Conservation (phyloP, 2,888 invertebrate genomes). For the Leptinotarsa peninsularis region DNA sequence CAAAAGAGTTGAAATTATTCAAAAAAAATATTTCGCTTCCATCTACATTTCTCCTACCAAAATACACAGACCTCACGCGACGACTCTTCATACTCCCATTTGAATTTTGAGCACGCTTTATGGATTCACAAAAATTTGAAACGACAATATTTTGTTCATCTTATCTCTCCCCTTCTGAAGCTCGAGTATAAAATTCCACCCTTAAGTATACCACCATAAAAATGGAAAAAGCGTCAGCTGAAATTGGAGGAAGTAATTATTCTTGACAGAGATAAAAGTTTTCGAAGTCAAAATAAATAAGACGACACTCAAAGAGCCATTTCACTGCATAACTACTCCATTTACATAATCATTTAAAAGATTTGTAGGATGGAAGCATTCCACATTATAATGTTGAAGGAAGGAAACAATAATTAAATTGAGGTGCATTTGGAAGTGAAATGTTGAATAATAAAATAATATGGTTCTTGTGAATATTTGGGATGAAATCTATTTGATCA, state of each 20-base stretch:
- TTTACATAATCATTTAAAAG: conserved; percentile 24
- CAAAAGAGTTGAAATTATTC: too few relatives aligned
- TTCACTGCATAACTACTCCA: conserved; percentile 20
- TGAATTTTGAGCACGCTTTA: not conserved
- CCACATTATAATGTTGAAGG: conserved; percentile 9
- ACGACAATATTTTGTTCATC: not conserved
- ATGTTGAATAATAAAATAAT: too few relatives aligned
- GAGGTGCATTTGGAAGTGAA: not conserved
- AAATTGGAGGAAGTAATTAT: conserved; percentile 24
- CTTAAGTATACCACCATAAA: not conserved
- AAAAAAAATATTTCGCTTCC: too few relatives aligned
- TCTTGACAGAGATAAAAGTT: conserved; percentile 25
- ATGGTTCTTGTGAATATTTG: too few relatives aligned
- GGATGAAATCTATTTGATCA: too few relatives aligned
- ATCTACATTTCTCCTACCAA: too few relatives aligned
- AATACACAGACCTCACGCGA: not conserved
- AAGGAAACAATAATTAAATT: not conserved
- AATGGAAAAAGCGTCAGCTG: conserved; percentile 10
- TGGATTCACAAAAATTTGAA: not conserved
- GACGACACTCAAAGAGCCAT: conserved; percentile 24
- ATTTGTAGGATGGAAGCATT: conserved; percentile 13
- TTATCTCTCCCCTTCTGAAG: not conserved
- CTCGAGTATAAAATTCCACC: not conserved
- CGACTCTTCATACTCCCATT: not conserved
- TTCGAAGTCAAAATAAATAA: conserved; percentile 24